These are phyloP conservation scores for Pomatorhinus ruficollis DNA, from an alignment of 2,113 vertebrate genomes.

Conservation along the genomic window DNA sequence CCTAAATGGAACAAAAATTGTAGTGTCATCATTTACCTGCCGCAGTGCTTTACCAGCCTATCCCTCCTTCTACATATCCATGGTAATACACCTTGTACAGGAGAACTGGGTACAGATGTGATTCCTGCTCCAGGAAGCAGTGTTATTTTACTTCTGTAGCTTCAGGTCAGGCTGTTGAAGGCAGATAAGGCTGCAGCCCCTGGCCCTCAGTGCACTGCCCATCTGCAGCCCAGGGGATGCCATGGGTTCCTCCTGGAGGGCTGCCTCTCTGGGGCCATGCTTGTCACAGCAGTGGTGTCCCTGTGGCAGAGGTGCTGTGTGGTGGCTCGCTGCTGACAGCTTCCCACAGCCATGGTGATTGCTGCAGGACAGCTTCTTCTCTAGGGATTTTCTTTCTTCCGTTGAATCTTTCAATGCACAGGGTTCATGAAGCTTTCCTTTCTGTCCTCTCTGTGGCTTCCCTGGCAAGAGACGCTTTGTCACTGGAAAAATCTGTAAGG, in stretches of 20 bases:
- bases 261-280: no score
- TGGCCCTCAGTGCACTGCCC: neutral
- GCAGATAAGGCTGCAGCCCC: neutral
- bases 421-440: neutral
- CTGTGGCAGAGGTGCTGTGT: neutral
- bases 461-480: neutral
- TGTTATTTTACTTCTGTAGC: neutral
- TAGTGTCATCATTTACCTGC: neutral
- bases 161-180: neutral
- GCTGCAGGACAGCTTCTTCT: neutral
- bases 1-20: neutral
- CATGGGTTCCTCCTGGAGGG: neutral
- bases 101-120: neutral
- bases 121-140: neutral
- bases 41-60: neutral
- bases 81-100: neutral
- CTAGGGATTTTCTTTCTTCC: neutral
- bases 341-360: neutral
- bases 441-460: neutral
- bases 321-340: neutral
- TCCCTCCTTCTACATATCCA: neutral
- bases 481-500: neutral
- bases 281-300: neutral
- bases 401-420: neutral
- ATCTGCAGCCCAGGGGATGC: neutral